phyloP scores from a whole-genome alignment of 2,888 invertebrate species.

The Cephus spinipes region DNA sequence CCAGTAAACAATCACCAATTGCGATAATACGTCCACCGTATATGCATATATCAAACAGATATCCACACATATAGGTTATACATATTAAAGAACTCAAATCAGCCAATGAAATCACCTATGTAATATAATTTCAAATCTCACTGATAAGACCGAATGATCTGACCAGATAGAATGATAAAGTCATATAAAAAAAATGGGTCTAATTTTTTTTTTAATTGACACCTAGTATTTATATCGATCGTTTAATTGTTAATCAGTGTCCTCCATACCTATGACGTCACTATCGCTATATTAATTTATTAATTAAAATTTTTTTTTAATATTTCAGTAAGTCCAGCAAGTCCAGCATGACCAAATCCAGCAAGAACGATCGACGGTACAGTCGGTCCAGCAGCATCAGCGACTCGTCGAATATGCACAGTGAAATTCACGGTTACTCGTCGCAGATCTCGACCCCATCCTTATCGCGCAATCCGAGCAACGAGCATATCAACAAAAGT shows the following conservation, averaged over 20 bases:
- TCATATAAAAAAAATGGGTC: background rate
- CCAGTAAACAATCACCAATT: background rate
- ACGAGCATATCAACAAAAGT: constrained; percentile 55
- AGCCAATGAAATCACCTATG: background rate
- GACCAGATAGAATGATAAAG: background rate
- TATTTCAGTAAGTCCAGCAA: background rate
- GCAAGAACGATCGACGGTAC: constrained; percentile 56
- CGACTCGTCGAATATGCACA: constrained; percentile 63
- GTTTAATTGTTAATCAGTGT: background rate
- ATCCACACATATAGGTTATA: background rate
- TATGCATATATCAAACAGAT: background rate
- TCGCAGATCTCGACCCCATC: constrained; percentile 67
- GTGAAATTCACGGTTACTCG: constrained; percentile 61
- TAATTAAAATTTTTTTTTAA: too few relatives aligned
- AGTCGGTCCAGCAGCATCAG: constrained; percentile 63
- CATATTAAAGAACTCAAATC: background rate
- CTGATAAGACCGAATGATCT: background rate
- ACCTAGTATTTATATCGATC: background rate
- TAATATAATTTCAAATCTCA: background rate
- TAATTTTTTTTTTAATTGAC: background rate
- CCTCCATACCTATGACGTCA: background rate
- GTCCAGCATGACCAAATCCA: constrained; percentile 46
- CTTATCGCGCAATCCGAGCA: constrained; percentile 67
- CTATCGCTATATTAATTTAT: too few relatives aligned
- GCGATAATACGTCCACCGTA: background rate